Conservation (phyloP, 2,888 invertebrate species). For the Ceraclea dissimilis region DNA sequence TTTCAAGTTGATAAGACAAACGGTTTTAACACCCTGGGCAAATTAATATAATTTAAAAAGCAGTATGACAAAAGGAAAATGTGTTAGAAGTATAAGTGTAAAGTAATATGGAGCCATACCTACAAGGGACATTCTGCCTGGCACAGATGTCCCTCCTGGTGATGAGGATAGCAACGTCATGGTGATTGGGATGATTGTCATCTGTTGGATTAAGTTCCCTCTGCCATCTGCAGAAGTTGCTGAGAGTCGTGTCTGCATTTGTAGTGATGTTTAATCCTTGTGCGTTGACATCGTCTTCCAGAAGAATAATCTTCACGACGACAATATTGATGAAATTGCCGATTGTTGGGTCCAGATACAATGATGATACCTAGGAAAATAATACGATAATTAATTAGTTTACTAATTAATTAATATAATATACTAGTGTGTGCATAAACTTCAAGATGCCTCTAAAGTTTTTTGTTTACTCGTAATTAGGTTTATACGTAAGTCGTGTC, state of each 20-base stretch:
- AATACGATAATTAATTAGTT: background rate
- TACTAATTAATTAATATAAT: too few relatives aligned
- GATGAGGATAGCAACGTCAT: slow-evolving; percentile 82
- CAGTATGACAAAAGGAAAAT: too few relatives aligned
- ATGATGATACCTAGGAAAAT: slow-evolving; percentile 54
- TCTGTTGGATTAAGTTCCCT: slow-evolving; percentile 63
- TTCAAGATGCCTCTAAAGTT: too few relatives aligned
- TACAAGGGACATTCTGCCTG: slow-evolving; percentile 47
- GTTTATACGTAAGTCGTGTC: too few relatives aligned
- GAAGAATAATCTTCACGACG: slow-evolving; percentile 75
- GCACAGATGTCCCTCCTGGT: slow-evolving; percentile 73
- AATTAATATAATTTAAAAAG: too few relatives aligned
- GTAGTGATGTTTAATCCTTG: slow-evolving; percentile 65
- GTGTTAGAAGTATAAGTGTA: slow-evolving; percentile 44
- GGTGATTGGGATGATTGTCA: slow-evolving; percentile 78
- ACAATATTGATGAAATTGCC: slow-evolving; percentile 86
- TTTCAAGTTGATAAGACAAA: too few relatives aligned
- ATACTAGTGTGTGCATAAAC: too few relatives aligned
- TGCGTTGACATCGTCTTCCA: slow-evolving; percentile 52
- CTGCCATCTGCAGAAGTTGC: slow-evolving; percentile 84
- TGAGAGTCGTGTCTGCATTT: slow-evolving; percentile 76
- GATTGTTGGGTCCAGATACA: slow-evolving; percentile 83
- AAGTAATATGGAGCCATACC: slow-evolving; percentile 32
- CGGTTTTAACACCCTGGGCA: too few relatives aligned
- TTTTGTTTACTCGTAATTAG: too few relatives aligned